These are phyloP conservation scores for Corvus cornix DNA, from an alignment of 2,113 vertebrate genomes.

Conservation along the genomic window DNA sequence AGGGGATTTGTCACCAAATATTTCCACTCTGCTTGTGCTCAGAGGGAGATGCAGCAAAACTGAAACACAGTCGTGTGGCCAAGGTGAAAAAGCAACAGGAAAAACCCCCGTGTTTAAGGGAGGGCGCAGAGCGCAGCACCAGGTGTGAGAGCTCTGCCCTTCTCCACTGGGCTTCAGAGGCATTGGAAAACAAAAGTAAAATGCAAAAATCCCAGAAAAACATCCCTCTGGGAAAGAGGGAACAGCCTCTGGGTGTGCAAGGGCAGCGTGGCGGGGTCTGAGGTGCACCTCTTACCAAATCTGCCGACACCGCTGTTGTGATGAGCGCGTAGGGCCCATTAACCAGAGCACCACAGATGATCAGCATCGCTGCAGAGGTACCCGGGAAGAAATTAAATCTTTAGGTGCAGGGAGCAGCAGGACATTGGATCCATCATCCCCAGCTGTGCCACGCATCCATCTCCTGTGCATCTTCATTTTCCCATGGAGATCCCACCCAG, in stretches of 20 bases:
- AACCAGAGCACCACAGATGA: conserved; percentile 89
- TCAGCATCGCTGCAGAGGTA: conserved; percentile 81
- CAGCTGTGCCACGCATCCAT: accelerated
- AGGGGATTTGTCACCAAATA: not conserved
- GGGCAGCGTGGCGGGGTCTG: not conserved
- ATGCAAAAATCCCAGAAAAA: not conserved
- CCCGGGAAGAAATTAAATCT: not conserved
- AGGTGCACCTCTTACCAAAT: conserved; percentile 80
- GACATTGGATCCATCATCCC: not conserved
- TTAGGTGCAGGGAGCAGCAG: not conserved
- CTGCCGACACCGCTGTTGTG: conserved; percentile 93
- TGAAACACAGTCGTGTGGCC: not conserved
- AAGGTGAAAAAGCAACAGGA: not conserved
- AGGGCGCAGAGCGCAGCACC: accelerated
- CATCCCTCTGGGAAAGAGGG: not conserved
- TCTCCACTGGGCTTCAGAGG: not conserved
- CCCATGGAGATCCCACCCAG: not conserved
- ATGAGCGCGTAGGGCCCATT: conserved; percentile 96
- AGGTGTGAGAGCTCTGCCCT: not conserved
- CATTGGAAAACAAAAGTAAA: not conserved
- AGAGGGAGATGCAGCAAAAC: not conserved
- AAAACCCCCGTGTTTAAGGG: not conserved
- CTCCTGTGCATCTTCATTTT: accelerated
- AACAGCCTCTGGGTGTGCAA: not conserved
- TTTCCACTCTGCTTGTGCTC: not conserved